A percentile compares a stretch with the other conserved stretches of the same genome.
Conservation (phyloP, 2,797 vertebrate species). For the Microtus obscurus region DNA sequence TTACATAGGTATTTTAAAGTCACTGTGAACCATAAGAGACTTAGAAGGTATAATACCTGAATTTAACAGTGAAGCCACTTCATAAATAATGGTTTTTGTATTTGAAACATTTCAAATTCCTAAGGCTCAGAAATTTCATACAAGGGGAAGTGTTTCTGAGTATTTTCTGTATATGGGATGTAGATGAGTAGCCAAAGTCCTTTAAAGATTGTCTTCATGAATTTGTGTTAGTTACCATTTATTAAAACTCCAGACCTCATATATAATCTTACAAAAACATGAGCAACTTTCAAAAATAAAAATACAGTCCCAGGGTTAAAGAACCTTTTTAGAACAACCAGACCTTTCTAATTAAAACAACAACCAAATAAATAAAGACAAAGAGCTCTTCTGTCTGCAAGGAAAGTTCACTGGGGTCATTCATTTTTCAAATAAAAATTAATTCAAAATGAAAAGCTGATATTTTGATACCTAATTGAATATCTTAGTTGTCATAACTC, state of each 20-base stretch:
- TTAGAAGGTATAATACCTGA: conserved; percentile 28
- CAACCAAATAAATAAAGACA: conserved; percentile 21
- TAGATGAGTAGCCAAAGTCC: conserved; percentile 16
- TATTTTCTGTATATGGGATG: conserved; percentile 5
- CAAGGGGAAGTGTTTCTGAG: conserved; percentile 21
- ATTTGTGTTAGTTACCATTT: conserved; percentile 58
- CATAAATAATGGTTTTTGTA: conserved; percentile 49
- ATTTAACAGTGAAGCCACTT: conserved; percentile 8
- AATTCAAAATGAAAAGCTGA: conserved; percentile 56
- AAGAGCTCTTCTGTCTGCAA: conserved; percentile 43
- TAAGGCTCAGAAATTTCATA: conserved; percentile 50
- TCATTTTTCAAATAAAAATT: conserved; percentile 60
- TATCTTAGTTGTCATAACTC: neutral
- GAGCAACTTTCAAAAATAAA: neutral
- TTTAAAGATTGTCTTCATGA: neutral
- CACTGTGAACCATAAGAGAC: neutral
- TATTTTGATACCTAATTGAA: conserved; percentile 52
- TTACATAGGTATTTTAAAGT: neutral
- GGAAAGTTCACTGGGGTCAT: conserved; percentile 8
- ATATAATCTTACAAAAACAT: conserved; percentile 58
- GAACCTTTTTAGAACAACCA: conserved; percentile 31
- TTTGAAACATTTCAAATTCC: conserved; percentile 44
- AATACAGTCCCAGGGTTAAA: conserved; percentile 27
- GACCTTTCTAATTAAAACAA: neutral
- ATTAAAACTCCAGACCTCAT: conserved; percentile 21